phyloP scores from a whole-genome alignment of 2,113 vertebrate genomes.

The Sinocyclocheilus anshuiensis region DNA sequence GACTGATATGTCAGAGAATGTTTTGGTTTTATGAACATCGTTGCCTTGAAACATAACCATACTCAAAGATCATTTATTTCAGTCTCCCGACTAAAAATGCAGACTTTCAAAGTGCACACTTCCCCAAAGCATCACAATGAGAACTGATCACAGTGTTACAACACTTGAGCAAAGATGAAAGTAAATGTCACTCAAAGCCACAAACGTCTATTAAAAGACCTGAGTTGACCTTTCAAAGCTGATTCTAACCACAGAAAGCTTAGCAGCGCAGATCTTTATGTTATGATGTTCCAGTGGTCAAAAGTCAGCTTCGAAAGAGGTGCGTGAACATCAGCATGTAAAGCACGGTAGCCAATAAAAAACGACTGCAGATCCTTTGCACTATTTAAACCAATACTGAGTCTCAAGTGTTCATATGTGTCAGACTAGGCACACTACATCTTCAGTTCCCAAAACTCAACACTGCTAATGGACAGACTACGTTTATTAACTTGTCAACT shows the following conservation, averaged over 20 bases:
- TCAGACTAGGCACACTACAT: neutral
- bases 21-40: neutral
- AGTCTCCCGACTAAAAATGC: neutral
- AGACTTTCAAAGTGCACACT: neutral
- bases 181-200: slow-evolving; percentile 32
- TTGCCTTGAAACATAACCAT: neutral
- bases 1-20: neutral
- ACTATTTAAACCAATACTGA: neutral
- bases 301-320: slow-evolving; percentile 62
- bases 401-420: neutral
- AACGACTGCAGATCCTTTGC: neutral
- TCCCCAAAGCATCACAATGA: neutral
- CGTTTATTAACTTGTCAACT: neutral
- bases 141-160: neutral
- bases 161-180: slow-evolving; percentile 36
- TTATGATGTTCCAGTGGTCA: slow-evolving; percentile 6
- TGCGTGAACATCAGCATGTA: slow-evolving; percentile 70
- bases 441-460: neutral
- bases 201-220: slow-evolving; percentile 23
- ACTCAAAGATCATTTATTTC: neutral
- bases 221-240: slow-evolving; percentile 35
- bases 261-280: slow-evolving; percentile 14
- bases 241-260: neutral
- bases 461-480: neutral
- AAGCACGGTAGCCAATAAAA: slow-evolving; percentile 56